A percentile compares a stretch with the other conserved stretches of the same genome.
These are phyloP conservation scores for Borostomias antarcticus DNA, from an alignment of 2,797 vertebrate species.

Conservation along the genomic window DNA sequence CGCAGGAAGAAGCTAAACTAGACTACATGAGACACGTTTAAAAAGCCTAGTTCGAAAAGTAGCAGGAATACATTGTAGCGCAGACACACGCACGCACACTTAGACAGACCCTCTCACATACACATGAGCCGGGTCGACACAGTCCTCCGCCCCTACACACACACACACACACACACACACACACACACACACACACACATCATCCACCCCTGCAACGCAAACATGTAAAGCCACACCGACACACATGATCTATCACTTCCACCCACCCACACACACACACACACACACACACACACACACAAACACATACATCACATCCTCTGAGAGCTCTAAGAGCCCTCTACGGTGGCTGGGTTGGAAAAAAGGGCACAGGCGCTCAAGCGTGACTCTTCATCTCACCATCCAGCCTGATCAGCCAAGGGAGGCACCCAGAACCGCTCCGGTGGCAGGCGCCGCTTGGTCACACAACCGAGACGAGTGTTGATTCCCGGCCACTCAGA, in stretches of 20 bases:
- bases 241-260: background rate
- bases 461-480: slow-evolving; percentile 9
- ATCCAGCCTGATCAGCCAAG: background rate
- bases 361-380: background rate
- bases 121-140: too few species aligned
- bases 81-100: too few species aligned
- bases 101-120: too few species aligned
- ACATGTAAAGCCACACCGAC: background rate
- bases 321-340: background rate
- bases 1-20: too few species aligned
- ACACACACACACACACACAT: background rate
- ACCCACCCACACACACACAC: background rate
- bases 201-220: too few species aligned
- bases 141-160: too few species aligned
- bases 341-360: background rate
- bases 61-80: too few species aligned
- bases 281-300: background rate
- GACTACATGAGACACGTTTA: too few species aligned
- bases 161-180: background rate
- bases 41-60: too few species aligned
- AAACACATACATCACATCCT: background rate
- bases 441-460: background rate
- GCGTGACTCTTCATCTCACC: background rate
- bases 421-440: background rate
- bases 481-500: too few species aligned